These are phyloP conservation scores for Daktulosphaira vitifoliae DNA, from an alignment of 1,140 invertebrate genomes.

Conservation along the genomic window DNA sequence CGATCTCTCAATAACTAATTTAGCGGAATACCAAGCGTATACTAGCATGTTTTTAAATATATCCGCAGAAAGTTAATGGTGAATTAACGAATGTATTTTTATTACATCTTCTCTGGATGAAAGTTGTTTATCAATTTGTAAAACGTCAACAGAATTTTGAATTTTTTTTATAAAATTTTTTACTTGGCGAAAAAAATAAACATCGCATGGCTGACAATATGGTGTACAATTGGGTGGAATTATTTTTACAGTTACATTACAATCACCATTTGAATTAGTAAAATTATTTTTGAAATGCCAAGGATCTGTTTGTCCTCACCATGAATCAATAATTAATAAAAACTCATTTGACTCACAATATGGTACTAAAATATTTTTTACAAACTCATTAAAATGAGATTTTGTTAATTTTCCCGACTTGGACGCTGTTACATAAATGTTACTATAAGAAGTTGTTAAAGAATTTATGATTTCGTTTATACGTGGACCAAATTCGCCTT, in stretches of 20 bases:
- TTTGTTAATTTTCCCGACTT: constrained; percentile 35
- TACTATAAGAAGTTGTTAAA: constrained; percentile 20
- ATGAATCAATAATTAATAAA: constrained; percentile 37
- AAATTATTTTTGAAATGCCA: constrained; percentile 34
- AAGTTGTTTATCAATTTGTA: constrained; percentile 30
- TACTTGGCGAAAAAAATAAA: constrained; percentile 39
- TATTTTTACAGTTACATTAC: constrained; percentile 35
- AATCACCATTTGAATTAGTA: neutral
- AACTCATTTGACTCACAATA: constrained; percentile 36
- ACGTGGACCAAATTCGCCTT: constrained; percentile 30
- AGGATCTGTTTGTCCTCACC: constrained; percentile 36
- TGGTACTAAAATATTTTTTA: constrained; percentile 28
- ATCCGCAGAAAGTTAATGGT: constrained; percentile 33
- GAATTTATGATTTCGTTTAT: neutral
- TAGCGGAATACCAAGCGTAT: constrained; percentile 34
- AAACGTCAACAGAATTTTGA: constrained; percentile 29
- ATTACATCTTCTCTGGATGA: constrained; percentile 24
- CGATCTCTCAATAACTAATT: neutral
- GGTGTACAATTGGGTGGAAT: constrained; percentile 38
- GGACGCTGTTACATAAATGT: constrained; percentile 31
- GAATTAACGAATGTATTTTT: constrained; percentile 36
- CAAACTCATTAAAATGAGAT: constrained; percentile 29
- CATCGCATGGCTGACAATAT: constrained; percentile 37
- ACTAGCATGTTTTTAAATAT: constrained; percentile 32
- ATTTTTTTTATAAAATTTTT: constrained; percentile 36